Conservation (phyloP, 2,797 vertebrate species). For the Lepilemur ruficaudatus region DNA sequence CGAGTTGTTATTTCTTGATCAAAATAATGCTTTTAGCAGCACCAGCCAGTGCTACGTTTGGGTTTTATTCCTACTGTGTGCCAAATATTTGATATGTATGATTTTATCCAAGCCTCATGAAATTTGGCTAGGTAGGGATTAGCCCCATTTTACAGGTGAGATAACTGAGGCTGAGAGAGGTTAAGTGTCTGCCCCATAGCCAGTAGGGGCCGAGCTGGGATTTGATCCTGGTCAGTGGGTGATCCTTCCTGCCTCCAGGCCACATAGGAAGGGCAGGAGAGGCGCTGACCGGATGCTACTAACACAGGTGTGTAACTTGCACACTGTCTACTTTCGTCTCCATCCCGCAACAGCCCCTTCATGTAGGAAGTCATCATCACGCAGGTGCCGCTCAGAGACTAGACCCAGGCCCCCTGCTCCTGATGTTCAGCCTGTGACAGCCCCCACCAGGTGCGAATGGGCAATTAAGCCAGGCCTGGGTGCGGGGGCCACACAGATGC, state of each 20-base stretch:
- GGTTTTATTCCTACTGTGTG: not conserved
- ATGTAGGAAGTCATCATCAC: not conserved
- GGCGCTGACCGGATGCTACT: not conserved
- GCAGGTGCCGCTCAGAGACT: not conserved
- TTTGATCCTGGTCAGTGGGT: not conserved
- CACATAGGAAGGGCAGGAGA: not conserved
- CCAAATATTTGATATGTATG: not conserved
- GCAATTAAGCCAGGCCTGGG: not conserved
- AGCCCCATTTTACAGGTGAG: not conserved
- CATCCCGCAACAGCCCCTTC: not conserved
- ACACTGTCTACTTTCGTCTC: accelerated
- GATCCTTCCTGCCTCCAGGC: not conserved
- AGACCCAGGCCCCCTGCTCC: not conserved
- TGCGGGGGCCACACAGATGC: no score
- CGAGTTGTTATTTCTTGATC: not conserved
- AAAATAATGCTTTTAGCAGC: not conserved
- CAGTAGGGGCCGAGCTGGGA: not conserved
- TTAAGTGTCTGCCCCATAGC: not conserved
- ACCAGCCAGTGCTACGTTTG: not conserved
- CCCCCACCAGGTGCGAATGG: not conserved
- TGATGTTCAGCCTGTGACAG: not conserved
- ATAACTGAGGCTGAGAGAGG: not conserved
- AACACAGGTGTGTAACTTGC: not conserved
- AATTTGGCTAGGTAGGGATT: not conserved
- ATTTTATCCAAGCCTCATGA: not conserved